Evolutionary conservation across 2,797 vertebrate species (phyloP).

Genomic region (Sebastes variabilis): DNA sequence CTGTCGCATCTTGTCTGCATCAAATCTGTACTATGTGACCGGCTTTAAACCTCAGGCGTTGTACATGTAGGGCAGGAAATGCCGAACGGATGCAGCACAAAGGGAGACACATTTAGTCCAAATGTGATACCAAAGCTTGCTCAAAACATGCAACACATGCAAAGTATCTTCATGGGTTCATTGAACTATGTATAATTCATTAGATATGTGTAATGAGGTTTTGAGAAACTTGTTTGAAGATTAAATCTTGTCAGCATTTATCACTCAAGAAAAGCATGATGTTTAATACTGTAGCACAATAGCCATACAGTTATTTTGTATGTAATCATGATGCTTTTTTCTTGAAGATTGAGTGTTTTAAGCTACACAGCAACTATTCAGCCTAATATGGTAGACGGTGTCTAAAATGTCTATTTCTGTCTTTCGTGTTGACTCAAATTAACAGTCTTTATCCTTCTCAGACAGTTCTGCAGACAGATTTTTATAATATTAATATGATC

Average conservation of each 20-base stretch:
- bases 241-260: background rate
- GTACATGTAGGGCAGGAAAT: background rate
- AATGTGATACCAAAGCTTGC: background rate
- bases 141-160: background rate
- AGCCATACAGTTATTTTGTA: background rate
- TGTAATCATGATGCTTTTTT: background rate
- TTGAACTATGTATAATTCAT: background rate
- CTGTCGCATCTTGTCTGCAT: background rate
- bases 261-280: background rate
- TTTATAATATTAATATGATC: background rate
- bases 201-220: background rate
- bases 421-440: background rate
- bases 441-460: background rate
- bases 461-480: background rate
- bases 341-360: background rate
- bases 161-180: background rate
- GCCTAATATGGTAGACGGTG: background rate
- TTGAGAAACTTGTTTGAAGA: background rate
- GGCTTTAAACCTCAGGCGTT: constrained; percentile 5
- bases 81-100: background rate
- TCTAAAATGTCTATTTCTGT: background rate
- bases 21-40: background rate
- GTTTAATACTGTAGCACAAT: background rate
- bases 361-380: background rate
- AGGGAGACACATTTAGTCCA: background rate